Conservation (phyloP, 1,140 invertebrate genomes). For the Pseudoatta argentina region DNA sequence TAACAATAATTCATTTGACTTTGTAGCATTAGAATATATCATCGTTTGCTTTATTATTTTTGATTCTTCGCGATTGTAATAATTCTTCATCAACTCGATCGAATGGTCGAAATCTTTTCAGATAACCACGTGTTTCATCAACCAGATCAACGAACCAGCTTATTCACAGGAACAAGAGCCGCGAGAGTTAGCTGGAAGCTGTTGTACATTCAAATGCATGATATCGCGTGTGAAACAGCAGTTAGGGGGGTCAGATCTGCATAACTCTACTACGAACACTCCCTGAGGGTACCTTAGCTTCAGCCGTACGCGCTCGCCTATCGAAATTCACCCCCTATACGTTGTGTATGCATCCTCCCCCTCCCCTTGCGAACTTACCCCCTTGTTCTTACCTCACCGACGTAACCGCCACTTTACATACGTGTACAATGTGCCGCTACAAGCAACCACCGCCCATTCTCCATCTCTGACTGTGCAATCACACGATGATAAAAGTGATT, state of each 20-base stretch:
- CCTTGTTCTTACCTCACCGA: slow-evolving; percentile 37
- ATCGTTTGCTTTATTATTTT: background rate
- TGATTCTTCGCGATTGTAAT: background rate
- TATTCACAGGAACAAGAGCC: slow-evolving; percentile 48
- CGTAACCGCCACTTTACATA: slow-evolving; percentile 62
- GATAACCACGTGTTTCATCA: slow-evolving; percentile 33
- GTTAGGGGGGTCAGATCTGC: slow-evolving; percentile 81
- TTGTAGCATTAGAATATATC: background rate
- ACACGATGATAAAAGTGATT: slow-evolving; percentile 70
- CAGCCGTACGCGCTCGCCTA: slow-evolving; percentile 57
- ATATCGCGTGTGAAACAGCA: slow-evolving; percentile 82
- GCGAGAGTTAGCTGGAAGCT: slow-evolving; percentile 77
- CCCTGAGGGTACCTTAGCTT: slow-evolving; percentile 73
- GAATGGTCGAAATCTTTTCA: slow-evolving; percentile 27
- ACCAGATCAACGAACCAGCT: slow-evolving; percentile 13
- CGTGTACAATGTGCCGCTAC: slow-evolving; percentile 55
- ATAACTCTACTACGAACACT: slow-evolving; percentile 80
- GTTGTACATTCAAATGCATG: slow-evolving; percentile 81
- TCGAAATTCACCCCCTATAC: slow-evolving; percentile 71
- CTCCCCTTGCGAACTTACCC: background rate
- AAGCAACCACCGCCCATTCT: slow-evolving; percentile 51
- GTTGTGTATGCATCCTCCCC: slow-evolving; percentile 25
- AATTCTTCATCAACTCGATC: background rate
- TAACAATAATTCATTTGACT: background rate
- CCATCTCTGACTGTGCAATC: slow-evolving; percentile 51